These are phyloP conservation scores for Ambastaia sidthimunki DNA, from an alignment of 2,797 vertebrate genomes.

Conservation along the genomic window DNA sequence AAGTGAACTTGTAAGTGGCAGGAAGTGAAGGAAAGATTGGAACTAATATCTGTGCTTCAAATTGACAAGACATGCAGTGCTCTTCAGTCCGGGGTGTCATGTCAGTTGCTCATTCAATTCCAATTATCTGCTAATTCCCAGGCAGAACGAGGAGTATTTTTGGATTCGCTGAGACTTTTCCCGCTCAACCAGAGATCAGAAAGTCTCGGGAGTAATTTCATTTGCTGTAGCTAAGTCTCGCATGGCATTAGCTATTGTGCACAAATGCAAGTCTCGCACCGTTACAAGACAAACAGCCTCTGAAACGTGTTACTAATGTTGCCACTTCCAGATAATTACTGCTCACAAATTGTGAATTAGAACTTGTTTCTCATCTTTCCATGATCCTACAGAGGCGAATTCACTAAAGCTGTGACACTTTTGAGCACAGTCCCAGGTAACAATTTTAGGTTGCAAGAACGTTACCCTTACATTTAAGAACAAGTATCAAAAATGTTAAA, in stretches of 20 bases:
- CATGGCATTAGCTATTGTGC: slow-evolving; percentile 27
- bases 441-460: no score
- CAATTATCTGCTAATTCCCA: slow-evolving; percentile 24
- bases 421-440: background rate
- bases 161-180: slow-evolving; percentile 26
- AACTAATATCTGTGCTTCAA: slow-evolving; percentile 35
- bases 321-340: background rate
- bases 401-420: background rate
- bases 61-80: slow-evolving; percentile 7
- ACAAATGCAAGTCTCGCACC: background rate
- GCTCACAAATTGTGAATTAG: slow-evolving; percentile 17
- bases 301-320: slow-evolving; percentile 23
- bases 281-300: slow-evolving; percentile 19
- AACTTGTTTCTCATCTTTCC: background rate
- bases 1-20: background rate
- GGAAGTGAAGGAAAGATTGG: slow-evolving; percentile 16
- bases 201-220: slow-evolving; percentile 39
- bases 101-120: slow-evolving; percentile 23
- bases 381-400: background rate
- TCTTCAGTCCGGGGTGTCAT: slow-evolving; percentile 19
- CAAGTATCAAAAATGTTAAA: no score
- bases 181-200: slow-evolving; percentile 42
- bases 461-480: no score
- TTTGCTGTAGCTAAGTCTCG: slow-evolving; percentile 30
- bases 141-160: slow-evolving; percentile 18